phyloP scores from a whole-genome alignment of 2,113 vertebrate genomes.

The Hyaena hyaena region DNA sequence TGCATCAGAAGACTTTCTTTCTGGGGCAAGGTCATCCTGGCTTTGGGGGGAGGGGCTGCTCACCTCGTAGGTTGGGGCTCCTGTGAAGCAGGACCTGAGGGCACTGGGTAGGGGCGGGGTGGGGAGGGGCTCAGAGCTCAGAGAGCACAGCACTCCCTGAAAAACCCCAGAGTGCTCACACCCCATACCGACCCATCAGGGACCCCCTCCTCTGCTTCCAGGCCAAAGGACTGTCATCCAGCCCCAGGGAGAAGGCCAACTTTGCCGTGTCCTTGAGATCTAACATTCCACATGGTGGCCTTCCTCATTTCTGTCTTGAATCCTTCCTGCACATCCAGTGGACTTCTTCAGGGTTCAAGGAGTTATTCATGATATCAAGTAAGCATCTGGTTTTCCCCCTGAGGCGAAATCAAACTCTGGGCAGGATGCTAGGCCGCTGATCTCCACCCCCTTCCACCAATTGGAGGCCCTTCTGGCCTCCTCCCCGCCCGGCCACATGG shows the following conservation, averaged over 20 bases:
- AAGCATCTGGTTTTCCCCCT: not conserved
- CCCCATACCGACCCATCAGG: no score
- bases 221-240: not conserved
- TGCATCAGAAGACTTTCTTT: not conserved
- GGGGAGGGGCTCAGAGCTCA: not conserved
- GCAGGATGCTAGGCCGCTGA: not conserved
- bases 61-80: not conserved
- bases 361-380: not conserved
- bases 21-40: constrained; percentile 19
- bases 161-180: not conserved
- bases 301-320: not conserved
- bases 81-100: not conserved
- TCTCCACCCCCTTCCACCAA: not conserved
- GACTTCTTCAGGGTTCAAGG: not conserved
- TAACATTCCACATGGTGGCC: not conserved
- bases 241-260: not conserved
- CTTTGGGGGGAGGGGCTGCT: not conserved
- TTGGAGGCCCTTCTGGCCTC: not conserved
- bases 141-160: not conserved
- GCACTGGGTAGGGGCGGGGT: not conserved
- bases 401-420: not conserved
- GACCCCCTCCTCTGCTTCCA: not conserved
- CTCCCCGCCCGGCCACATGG: constrained; percentile 27
- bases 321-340: not conserved
- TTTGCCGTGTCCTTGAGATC: not conserved